phyloP scores from a whole-genome alignment of 1,140 invertebrate genomes.

The Plutomurus gul region DNA sequence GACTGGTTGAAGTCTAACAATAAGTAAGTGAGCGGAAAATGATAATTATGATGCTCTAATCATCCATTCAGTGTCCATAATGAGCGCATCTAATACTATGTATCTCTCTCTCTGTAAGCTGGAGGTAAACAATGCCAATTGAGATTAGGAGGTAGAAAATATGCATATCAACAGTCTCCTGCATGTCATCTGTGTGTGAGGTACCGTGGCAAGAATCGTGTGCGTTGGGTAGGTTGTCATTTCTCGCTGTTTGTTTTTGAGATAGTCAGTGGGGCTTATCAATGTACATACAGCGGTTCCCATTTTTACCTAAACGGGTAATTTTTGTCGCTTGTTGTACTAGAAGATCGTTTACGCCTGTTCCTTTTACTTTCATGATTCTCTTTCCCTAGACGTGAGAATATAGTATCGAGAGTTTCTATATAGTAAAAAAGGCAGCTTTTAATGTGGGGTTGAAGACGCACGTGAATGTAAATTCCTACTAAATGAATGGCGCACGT shows the following conservation, averaged over 20 bases:
- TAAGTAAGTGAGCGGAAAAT: slow-evolving; percentile 24
- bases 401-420: too few species aligned
- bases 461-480: too few species aligned
- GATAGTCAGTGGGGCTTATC: not conserved
- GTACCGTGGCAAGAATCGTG: too few species aligned
- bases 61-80: slow-evolving; percentile 12
- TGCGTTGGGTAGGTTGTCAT: too few species aligned
- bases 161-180: not conserved
- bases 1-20: not conserved
- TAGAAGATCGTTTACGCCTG: not conserved
- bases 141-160: not conserved
- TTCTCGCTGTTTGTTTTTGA: not conserved
- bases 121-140: too few species aligned
- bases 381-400: too few species aligned
- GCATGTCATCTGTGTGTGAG: not conserved
- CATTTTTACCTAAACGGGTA: not conserved
- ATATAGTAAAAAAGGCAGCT: too few species aligned
- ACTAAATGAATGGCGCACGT: not conserved
- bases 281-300: too few species aligned
- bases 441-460: not conserved
- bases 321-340: not conserved
- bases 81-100: not conserved
- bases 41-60: slow-evolving; percentile 30
- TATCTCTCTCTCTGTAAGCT: too few species aligned
- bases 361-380: too few species aligned